Base-by-base conservation (phyloP, 1,140 invertebrate species). In the Diploscapter pachys region DNA sequence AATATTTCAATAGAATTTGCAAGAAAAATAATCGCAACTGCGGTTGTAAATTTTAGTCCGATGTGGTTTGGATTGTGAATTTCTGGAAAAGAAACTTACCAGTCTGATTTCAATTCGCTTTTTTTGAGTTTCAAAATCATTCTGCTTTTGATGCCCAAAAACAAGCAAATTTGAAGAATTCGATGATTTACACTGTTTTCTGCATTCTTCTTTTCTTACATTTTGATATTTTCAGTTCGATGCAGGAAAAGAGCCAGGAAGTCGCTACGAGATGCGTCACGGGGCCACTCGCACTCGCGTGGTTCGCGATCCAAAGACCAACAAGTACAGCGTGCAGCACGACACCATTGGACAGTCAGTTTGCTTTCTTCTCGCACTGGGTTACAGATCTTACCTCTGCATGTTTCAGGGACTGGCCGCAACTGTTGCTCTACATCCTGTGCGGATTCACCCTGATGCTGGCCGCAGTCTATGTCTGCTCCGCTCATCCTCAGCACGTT, bases 261-360 rank as follows among this genome's bases (percentile, higher is more conserved):
- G 5, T 6, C 53, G 57, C 50, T 68, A 68, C 51, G 66, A 68
- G 66, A 52, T 68, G 5, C 66, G 66, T 6, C 66, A 55, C 48
- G 66, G 66, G 0, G 48, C 51, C 51, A 68, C 51, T 55, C 6
- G 49, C 48, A 68, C 66, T 9, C 53, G 57, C 51, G 66, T 68
- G 5, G 51, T 48, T 9, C 48, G 66, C 5, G 66, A 68, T 48
- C 6, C 66, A 5, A 6, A 48, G 6, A 68, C 66, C 51, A 52
- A 55, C 49, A 68, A 68, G 51, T 31, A 31, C 66, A 68, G 66
- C 48, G 52, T 6, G 53, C 66, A 13, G 66, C 56, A n/a, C 56
- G 66, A 55, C 13, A 8, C 9, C 31, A 8, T 65, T 9, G 9
- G 13, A 31, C 6, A 9, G 9, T 8, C 63, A 65, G 13, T 65